Evolutionary conservation across 2,113 vertebrate genomes (phyloP).

Genomic region (Sylvilagus bachmani): DNA sequence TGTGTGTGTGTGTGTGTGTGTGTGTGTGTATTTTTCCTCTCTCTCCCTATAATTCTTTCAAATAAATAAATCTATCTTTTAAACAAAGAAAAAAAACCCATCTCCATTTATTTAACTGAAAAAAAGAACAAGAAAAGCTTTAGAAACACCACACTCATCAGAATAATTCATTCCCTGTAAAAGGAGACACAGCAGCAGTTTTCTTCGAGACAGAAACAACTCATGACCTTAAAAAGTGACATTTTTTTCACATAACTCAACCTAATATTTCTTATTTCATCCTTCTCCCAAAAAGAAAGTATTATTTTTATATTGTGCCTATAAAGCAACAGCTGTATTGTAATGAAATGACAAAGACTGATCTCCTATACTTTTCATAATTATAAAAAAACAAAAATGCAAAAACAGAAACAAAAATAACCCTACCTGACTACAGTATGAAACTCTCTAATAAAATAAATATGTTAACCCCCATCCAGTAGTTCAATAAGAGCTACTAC

Average conservation of each 20-base stretch:
- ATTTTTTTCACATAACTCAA: constrained; percentile 20
- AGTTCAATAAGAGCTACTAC: not conserved
- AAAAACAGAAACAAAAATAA: not conserved
- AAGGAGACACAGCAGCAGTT: not conserved
- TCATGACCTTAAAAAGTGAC: not conserved
- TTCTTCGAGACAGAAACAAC: constrained; percentile 36
- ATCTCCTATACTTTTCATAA: not conserved
- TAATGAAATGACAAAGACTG: constrained; percentile 10
- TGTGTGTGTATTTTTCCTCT: too few relatives aligned
- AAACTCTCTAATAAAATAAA: constrained; percentile 33
- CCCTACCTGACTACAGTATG: not conserved
- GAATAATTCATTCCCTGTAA: not conserved
- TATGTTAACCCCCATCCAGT: not conserved
- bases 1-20: too few relatives aligned
- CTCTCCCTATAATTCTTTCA: too few relatives aligned
- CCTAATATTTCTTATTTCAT: constrained; percentile 19
- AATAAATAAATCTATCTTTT: too few relatives aligned
- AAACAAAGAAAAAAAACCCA: not conserved
- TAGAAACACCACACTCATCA: not conserved
- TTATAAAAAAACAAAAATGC: constrained; percentile 29
- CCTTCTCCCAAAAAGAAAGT: constrained; percentile 3
- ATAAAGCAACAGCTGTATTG: not conserved
- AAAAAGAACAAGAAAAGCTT: constrained; percentile 19
- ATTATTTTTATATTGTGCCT: constrained; percentile 24
- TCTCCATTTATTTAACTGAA: not conserved